Percentiles rank a stretch among this genome's conserved stretches.
Evolutionary conservation across 1,140 invertebrate species (phyloP).

Genomic region (Aphis gossypii): DNA sequence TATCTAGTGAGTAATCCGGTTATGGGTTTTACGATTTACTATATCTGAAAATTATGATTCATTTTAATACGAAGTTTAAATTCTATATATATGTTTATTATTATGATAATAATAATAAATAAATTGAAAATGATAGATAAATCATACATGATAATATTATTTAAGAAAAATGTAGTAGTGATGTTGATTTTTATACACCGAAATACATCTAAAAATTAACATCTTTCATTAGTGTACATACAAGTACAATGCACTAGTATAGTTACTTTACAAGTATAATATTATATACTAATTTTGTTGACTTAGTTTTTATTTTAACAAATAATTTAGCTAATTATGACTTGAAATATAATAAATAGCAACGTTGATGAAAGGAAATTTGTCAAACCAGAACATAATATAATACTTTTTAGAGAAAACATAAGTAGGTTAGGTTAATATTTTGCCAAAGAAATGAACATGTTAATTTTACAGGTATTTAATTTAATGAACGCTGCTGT

Average conservation of each 20-base stretch:
- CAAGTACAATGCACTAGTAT: too few relatives aligned
- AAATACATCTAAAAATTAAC: background rate
- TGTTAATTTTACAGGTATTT: slow-evolving; percentile 17
- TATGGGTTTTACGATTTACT: background rate
- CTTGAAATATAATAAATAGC: background rate
- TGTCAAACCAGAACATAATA: background rate
- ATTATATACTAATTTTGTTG: background rate
- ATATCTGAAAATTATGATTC: background rate
- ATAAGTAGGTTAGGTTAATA: background rate
- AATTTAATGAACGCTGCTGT: background rate
- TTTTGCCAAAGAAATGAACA: background rate
- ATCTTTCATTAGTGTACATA: background rate
- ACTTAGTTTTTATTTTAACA: background rate
- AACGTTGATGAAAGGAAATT: background rate
- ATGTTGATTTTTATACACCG: too few relatives aligned
- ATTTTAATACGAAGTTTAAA: background rate
- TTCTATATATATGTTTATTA: background rate
- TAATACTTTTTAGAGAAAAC: background rate
- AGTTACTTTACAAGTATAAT: background rate
- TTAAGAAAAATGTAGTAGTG: background rate
- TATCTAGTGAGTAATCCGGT: background rate
- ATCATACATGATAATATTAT: background rate
- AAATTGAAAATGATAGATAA: too few relatives aligned
- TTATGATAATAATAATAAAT: too few relatives aligned
- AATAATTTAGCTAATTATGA: background rate